These are phyloP conservation scores for Apodemus sylvaticus DNA, from an alignment of 2,113 vertebrate genomes.

Conservation along the genomic window DNA sequence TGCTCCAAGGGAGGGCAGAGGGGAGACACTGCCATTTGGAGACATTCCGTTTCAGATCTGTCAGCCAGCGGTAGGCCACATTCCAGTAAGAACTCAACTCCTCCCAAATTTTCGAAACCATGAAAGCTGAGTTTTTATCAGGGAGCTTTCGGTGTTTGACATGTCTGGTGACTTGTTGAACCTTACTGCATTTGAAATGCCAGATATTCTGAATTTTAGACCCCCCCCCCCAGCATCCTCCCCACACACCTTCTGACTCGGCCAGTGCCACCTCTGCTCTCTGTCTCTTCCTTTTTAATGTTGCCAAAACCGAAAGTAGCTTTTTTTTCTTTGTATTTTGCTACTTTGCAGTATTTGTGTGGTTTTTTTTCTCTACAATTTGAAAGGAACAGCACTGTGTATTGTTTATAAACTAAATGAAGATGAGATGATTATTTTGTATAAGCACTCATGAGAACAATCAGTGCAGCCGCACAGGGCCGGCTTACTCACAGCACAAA, in stretches of 20 bases:
- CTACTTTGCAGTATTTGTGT: constrained; percentile 87
- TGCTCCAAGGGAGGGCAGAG: constrained; percentile 78
- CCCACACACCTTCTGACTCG: constrained; percentile 79
- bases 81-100: constrained; percentile 89
- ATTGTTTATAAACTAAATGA: constrained; percentile 82
- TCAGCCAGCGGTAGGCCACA: constrained; percentile 86
- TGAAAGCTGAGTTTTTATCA: constrained; percentile 86
- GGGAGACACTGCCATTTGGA: constrained; percentile 84
- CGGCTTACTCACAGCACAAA: constrained; percentile 20
- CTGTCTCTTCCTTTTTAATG: constrained; percentile 75
- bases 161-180: constrained; percentile 86
- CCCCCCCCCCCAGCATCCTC: constrained; percentile 74
- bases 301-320: constrained; percentile 85
- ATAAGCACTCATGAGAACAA: constrained; percentile 67
- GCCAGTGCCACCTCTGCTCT: constrained; percentile 86
- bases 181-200: constrained; percentile 81
- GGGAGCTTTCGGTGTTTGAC: constrained; percentile 85
- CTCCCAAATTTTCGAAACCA: constrained; percentile 83
- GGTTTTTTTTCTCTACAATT: constrained; percentile 67
- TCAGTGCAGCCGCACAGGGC: constrained; percentile 53
- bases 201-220: constrained; percentile 77
- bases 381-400: constrained; percentile 82
- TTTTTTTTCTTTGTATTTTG: constrained; percentile 82
- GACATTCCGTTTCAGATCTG: constrained; percentile 81
- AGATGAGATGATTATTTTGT: constrained; percentile 83